phyloP scores from a whole-genome alignment of 2,113 vertebrate species.

The Haplotaxodon microlepis region DNA sequence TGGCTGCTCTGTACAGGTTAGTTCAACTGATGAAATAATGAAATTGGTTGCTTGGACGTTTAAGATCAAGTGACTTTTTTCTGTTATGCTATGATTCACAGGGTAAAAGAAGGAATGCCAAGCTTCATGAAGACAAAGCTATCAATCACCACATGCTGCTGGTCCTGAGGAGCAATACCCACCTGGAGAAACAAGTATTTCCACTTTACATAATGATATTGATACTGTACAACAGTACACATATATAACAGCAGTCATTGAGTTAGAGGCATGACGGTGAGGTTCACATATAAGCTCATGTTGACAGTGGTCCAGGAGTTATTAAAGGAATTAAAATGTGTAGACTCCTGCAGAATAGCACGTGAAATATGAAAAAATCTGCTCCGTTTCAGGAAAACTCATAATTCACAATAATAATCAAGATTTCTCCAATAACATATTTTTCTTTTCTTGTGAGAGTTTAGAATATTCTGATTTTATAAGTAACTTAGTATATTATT shows the following conservation, averaged over 20 bases:
- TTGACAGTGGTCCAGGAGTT: neutral
- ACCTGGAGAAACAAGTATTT: constrained; percentile 33
- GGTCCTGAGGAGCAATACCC: constrained; percentile 14
- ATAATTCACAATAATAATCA: neutral
- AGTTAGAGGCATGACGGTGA: neutral
- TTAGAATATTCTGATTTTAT: neutral
- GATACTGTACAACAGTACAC: neutral
- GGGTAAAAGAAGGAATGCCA: constrained; percentile 8
- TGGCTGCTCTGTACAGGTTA: constrained; percentile 30
- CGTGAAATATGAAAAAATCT: neutral
- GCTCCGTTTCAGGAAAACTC: neutral
- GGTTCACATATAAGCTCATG: neutral
- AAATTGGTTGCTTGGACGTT: neutral
- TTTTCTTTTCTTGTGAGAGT: neutral
- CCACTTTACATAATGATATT: neutral
- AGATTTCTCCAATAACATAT: neutral
- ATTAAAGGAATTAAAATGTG: neutral
- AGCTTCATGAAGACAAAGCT: constrained; percentile 20
- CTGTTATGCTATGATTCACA: neutral
- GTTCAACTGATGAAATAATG: neutral
- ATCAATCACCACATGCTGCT: constrained; percentile 29
- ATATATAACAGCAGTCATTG: neutral
- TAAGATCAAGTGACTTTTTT: neutral
- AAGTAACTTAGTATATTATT: neutral
- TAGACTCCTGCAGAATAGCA: neutral